phyloP scores from a whole-genome alignment of 1,140 invertebrate genomes.

The Ceratina calcarata region DNA sequence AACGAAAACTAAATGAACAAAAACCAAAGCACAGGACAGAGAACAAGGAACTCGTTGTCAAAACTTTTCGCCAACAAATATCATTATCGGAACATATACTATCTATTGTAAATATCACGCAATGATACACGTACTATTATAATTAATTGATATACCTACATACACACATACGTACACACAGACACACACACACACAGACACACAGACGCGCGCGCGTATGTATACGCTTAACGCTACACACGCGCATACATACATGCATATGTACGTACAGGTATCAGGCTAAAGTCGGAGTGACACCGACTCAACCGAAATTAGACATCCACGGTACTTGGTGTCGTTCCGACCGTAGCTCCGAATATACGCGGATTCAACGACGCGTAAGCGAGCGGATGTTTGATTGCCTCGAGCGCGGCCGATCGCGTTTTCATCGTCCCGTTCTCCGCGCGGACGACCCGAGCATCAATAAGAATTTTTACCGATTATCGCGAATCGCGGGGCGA shows the following conservation, averaged over 20 bases:
- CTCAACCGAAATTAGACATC: no score
- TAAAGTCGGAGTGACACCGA: no score
- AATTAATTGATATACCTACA: conserved; percentile 6
- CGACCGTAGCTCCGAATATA: no score
- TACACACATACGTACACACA: conserved; percentile 40
- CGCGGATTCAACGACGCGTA: background rate
- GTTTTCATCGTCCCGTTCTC: conserved; percentile 24
- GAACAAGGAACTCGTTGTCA: conserved; percentile 29
- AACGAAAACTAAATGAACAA: background rate
- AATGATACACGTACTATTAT: conserved; percentile 18
- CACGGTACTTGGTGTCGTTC: no score
- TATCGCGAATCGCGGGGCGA: conserved; percentile 13
- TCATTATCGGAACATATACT: conserved; percentile 43
- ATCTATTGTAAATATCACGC: conserved; percentile 47
- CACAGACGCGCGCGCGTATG: conserved; percentile 49
- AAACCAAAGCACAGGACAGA: background rate
- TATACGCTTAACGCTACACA: conserved; percentile 8
- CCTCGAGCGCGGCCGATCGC: conserved; percentile 36
- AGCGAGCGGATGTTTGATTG: conserved; percentile 52
- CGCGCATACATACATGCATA: no score
- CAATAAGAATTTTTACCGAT: no score
- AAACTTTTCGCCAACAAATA: conserved; percentile 46
- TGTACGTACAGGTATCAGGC: no score
- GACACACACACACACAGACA: conserved; percentile 34
- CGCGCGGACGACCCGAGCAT: no score